Conservation (phyloP, 2,113 vertebrate species). For the Falco punctatus region DNA sequence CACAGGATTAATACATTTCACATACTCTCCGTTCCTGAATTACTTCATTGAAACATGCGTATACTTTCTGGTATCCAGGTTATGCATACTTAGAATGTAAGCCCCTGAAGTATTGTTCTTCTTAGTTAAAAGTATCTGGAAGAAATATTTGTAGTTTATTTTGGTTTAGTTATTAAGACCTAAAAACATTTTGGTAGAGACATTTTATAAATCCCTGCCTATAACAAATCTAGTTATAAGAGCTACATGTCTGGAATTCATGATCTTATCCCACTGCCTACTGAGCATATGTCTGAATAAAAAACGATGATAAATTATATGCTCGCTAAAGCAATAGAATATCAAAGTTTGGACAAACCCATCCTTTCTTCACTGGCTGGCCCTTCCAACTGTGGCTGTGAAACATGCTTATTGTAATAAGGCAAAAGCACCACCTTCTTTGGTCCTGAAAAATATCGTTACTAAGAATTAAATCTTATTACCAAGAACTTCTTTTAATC, state of each 20-base stretch:
- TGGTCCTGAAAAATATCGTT: background rate
- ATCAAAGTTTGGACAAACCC: background rate
- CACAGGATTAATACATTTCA: background rate
- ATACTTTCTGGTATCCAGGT: background rate
- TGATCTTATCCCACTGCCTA: background rate
- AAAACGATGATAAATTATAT: background rate
- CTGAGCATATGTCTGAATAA: background rate
- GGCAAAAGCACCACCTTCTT: background rate
- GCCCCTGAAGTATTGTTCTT: background rate
- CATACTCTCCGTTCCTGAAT: background rate
- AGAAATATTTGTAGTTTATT: background rate
- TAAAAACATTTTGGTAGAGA: background rate
- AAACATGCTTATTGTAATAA: background rate
- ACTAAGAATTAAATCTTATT: background rate
- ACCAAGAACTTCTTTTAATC: conserved; percentile 39
- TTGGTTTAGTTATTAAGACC: background rate
- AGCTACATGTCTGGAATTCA: background rate
- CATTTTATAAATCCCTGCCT: background rate
- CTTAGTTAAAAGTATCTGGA: background rate
- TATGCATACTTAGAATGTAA: background rate
- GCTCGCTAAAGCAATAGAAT: background rate
- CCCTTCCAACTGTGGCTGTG: background rate
- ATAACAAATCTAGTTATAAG: background rate
- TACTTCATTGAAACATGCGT: background rate
- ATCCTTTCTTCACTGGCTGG: background rate